phyloP scores from a whole-genome alignment of 2,113 vertebrate species.

The Natator depressus region DNA sequence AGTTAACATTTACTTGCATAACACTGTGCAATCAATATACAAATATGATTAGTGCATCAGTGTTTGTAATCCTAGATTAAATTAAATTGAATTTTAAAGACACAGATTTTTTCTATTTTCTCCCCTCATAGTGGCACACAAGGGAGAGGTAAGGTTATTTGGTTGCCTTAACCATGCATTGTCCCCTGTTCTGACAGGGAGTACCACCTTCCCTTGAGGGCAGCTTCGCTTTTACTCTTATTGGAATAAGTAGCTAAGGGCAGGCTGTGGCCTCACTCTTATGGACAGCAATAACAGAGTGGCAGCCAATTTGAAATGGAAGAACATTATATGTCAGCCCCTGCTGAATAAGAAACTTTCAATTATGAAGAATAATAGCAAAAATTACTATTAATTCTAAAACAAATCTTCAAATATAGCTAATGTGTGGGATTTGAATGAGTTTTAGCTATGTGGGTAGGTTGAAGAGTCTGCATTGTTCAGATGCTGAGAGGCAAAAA shows the following conservation, averaged over 20 bases:
- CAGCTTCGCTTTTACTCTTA: background rate
- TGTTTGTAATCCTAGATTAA: background rate
- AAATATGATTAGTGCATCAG: background rate
- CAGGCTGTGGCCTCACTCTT: background rate
- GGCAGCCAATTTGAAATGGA: background rate
- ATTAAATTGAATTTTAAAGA: background rate
- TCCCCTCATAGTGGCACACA: background rate
- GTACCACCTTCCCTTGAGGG: background rate
- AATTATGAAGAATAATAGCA: background rate
- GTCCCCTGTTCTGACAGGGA: background rate
- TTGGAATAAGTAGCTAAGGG: background rate
- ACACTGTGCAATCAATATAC: background rate
- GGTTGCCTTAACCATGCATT: background rate
- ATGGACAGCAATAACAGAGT: background rate
- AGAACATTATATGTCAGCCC: too few relatives aligned
- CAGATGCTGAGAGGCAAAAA: background rate
- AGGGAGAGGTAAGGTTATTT: background rate
- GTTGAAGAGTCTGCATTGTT: background rate
- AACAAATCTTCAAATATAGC: background rate
- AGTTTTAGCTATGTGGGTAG: background rate
- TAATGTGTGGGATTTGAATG: background rate
- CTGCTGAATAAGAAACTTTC: background rate
- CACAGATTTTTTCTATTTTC: background rate
- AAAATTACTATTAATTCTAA: background rate
- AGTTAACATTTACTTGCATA: background rate